These are phyloP conservation scores for Oryzias curvinotus DNA, from an alignment of 2,113 vertebrate genomes.

Conservation along the genomic window DNA sequence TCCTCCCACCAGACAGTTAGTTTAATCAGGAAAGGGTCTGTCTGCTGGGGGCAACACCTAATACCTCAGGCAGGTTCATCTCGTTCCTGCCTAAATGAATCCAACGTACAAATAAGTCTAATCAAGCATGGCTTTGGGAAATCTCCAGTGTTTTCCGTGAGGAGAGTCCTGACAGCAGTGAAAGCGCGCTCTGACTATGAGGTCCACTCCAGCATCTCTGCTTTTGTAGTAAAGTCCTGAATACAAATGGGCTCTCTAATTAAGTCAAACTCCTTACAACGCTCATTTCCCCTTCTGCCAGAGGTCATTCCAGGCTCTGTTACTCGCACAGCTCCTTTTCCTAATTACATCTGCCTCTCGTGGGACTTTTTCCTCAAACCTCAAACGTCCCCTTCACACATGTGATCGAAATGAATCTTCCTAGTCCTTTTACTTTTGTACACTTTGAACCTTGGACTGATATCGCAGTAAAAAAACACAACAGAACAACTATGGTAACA, in stretches of 20 bases:
- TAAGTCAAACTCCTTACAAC: conserved; percentile 45
- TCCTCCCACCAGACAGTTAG: conserved; percentile 23
- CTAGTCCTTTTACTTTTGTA: not conserved
- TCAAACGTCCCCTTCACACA: conserved; percentile 11
- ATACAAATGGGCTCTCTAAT: conserved; percentile 58
- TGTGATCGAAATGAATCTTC: not conserved
- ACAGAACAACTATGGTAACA: too few species aligned
- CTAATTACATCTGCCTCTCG: conserved; percentile 28
- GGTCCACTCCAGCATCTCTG: conserved; percentile 22
- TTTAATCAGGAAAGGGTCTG: conserved; percentile 46
- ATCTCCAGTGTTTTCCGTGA: conserved; percentile 38
- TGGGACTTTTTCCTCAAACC: conserved; percentile 30
- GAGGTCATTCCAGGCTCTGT: conserved; percentile 42
- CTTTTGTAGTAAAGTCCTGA: conserved; percentile 47
- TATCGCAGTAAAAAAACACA: too few species aligned
- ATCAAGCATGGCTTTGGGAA: conserved; percentile 41
- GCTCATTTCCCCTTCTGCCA: conserved; percentile 51
- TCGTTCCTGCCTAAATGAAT: conserved; percentile 59
- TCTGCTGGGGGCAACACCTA: conserved; percentile 33
- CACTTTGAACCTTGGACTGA: too few species aligned
- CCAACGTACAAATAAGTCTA: conserved; percentile 31
- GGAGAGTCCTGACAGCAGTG: conserved; percentile 23
- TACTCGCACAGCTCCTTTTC: conserved; percentile 33
- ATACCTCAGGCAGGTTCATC: conserved; percentile 52
- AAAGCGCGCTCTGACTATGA: conserved; percentile 21